Conservation (phyloP, 2,888 invertebrate genomes). For the Ganaspis brasiliensis region DNA sequence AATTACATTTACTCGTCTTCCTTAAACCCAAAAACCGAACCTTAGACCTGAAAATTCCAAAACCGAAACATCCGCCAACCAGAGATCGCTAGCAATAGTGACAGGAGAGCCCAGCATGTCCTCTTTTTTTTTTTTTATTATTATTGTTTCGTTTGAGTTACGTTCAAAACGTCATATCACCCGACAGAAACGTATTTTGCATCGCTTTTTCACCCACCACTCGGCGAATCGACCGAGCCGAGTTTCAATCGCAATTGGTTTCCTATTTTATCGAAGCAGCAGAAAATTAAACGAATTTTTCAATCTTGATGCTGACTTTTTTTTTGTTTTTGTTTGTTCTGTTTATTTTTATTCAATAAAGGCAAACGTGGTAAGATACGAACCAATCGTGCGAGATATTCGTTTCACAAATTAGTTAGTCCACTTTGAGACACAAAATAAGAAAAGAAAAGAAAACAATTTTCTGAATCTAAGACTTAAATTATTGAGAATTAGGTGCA, state of each 20-base stretch:
- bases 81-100: constrained; percentile 79
- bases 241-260: constrained; percentile 38
- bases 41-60: constrained; percentile 54
- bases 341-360: constrained; percentile 1
- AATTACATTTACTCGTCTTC: constrained; percentile 56
- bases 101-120: constrained; percentile 80
- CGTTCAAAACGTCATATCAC: constrained; percentile 47
- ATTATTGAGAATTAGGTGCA: constrained; percentile 37
- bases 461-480: constrained; percentile 31
- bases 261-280: constrained; percentile 33
- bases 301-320: neutral
- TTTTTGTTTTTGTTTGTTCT: neutral
- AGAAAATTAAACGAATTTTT: constrained; percentile 4
- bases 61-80: constrained; percentile 67
- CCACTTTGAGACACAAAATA: constrained; percentile 8
- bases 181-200: constrained; percentile 53
- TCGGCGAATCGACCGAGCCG: constrained; percentile 32
- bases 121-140: constrained; percentile 60
- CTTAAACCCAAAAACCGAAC: constrained; percentile 48
- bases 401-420: constrained; percentile 33
- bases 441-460: neutral
- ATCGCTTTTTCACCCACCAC: constrained; percentile 49
- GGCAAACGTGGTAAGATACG: constrained; percentile 21
- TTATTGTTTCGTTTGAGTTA: constrained; percentile 39
- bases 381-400: constrained; percentile 22